These are phyloP conservation scores for Gonioctena quinquepunctata DNA, from an alignment of 1,140 invertebrate species.

Conservation along the genomic window DNA sequence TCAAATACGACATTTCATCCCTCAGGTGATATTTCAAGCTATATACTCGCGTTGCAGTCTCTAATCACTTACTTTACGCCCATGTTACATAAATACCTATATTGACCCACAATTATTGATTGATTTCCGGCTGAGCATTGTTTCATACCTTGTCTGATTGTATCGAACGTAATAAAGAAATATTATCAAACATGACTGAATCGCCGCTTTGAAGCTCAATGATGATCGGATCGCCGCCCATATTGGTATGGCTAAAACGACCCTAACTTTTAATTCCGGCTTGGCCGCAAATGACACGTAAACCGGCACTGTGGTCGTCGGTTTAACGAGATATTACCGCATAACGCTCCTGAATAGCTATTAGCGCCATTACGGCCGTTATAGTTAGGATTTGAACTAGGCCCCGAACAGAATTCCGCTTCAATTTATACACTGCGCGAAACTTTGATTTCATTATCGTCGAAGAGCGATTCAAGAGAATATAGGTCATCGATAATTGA, in stretches of 20 bases:
- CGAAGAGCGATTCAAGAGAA: no score
- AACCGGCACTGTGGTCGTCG: constrained; percentile 50
- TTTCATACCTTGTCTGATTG: no score
- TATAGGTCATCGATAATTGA: background rate
- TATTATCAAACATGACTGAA: background rate
- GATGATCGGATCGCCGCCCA: background rate
- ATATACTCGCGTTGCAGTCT: no score
- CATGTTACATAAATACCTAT: no score
- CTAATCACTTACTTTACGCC: no score
- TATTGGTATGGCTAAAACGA: constrained; percentile 40
- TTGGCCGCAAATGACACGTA: constrained; percentile 53
- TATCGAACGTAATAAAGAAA: no score
- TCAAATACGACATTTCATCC: no score
- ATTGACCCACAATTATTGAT: no score
- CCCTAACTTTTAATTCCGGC: constrained; percentile 53
- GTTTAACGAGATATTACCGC: constrained; percentile 54
- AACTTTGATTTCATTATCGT: background rate
- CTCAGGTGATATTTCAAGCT: no score
- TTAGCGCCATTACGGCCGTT: constrained; percentile 52
- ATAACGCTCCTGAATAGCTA: constrained; percentile 50
- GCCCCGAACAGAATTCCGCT: constrained; percentile 1
- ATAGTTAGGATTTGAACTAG: constrained; percentile 42
- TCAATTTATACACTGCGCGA: constrained; percentile 6
- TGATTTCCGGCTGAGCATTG: no score
- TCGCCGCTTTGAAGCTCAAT: background rate